phyloP scores from a whole-genome alignment of 2,113 vertebrate genomes.

The Notarius lentiginosus region DNA sequence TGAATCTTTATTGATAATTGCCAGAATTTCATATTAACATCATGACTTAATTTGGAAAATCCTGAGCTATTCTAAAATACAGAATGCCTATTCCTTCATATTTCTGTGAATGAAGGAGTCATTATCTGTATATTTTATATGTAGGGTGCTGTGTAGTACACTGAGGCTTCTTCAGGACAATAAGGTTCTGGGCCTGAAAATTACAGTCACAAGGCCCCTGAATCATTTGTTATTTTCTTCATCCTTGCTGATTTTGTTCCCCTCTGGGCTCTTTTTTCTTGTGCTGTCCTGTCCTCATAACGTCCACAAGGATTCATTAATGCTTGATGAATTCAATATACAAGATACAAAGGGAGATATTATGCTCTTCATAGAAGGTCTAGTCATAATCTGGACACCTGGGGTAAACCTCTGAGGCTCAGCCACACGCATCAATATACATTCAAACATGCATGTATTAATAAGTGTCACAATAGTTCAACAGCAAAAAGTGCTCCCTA shows the following conservation, averaged over 20 bases:
- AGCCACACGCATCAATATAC: not conserved
- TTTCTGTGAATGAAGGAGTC: not conserved
- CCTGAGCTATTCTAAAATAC: not conserved
- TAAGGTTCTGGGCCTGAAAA: not conserved
- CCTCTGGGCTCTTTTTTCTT: not conserved
- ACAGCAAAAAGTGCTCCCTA: not conserved
- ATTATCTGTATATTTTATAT: not conserved
- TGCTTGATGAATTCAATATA: not conserved
- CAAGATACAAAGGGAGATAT: slow-evolving; percentile 1
- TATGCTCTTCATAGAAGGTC: slow-evolving; percentile 3
- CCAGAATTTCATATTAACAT: not conserved
- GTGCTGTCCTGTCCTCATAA: not conserved
- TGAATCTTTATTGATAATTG: not conserved
- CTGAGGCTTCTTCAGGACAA: not conserved
- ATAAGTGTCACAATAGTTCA: not conserved
- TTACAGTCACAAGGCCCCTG: slow-evolving; percentile 16
- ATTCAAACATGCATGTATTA: not conserved
- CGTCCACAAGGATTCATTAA: not conserved
- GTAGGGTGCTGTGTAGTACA: not conserved
- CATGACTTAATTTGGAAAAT: not conserved
- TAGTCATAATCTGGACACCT: not conserved
- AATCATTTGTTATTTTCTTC: not conserved
- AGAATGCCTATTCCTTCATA: not conserved
- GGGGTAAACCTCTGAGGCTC: not conserved
- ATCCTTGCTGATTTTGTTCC: not conserved